A percentile compares a stretch with the other conserved stretches of the same genome.
These are phyloP conservation scores for Metopia argyrocephala DNA, from an alignment of 2,888 invertebrate species.

Conservation along the genomic window DNA sequence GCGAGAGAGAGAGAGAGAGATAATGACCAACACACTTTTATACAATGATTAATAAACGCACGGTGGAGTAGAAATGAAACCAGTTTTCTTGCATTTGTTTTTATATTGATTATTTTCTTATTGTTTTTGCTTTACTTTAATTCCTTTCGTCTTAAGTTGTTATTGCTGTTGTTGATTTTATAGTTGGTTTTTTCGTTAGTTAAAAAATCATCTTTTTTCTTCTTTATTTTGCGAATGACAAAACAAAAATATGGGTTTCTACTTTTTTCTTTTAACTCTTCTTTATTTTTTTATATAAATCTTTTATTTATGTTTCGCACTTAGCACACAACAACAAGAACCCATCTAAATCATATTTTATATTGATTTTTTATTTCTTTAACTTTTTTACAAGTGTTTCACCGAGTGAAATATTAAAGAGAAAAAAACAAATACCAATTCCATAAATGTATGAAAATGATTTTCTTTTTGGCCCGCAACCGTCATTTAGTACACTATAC, in stretches of 20 bases:
- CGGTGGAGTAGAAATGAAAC: conserved; percentile 44
- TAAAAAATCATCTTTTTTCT: conserved; percentile 32
- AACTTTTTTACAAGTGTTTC: conserved; percentile 1
- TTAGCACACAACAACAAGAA: background rate
- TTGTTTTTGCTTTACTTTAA: conserved; percentile 10
- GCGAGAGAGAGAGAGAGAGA: background rate
- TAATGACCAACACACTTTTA: background rate
- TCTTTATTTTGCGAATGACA: background rate
- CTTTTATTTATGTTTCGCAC: conserved; percentile 8
- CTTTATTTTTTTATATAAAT: background rate
- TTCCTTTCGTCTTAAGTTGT: background rate
- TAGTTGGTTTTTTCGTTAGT: conserved; percentile 22
- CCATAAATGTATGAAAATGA: background rate
- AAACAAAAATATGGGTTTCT: conserved; percentile 14
- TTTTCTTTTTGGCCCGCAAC: conserved; percentile 37
- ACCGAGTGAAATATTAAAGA: background rate
- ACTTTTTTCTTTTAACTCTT: conserved; percentile 8
- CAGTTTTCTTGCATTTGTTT: conserved; percentile 62
- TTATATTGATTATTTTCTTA: conserved; percentile 52
- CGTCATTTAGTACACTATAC: conserved; percentile 34
- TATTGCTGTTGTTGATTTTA: background rate
- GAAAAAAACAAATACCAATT: conserved; percentile 31
- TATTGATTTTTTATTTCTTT: conserved; percentile 56
- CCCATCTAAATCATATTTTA: conserved; percentile 2
- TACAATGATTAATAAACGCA: conserved; percentile 28